These are phyloP conservation scores for human DNA, from an alignment of 2,113 vertebrate species.

Conservation along the genomic window DNA sequence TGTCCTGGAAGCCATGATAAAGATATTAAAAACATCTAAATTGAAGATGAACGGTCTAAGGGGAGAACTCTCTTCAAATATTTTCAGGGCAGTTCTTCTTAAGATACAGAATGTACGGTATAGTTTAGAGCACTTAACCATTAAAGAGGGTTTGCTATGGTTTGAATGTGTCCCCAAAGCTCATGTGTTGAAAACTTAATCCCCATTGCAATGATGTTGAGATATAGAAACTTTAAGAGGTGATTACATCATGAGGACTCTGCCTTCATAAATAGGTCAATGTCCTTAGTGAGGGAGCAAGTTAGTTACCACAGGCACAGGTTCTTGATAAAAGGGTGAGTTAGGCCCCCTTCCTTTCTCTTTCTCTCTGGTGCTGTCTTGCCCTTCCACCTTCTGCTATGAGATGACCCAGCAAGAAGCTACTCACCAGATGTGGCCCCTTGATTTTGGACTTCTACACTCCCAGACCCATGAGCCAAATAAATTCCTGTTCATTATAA, in stretches of 20 bases:
- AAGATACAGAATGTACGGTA: background rate
- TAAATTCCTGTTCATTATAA: background rate
- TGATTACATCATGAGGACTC: background rate
- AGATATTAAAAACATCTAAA: background rate
- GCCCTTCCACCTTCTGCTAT: background rate
- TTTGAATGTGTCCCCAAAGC: background rate
- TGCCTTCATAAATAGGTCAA: background rate
- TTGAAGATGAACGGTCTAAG: background rate
- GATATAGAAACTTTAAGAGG: background rate
- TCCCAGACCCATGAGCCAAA: background rate
- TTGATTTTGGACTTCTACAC: background rate
- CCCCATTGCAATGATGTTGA: background rate
- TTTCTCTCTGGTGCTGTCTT: background rate
- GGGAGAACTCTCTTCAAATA: background rate
- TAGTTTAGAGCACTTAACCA: background rate
- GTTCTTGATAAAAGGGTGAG: background rate
- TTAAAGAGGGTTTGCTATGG: background rate
- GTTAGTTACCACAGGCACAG: background rate
- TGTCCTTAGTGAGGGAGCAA: background rate
- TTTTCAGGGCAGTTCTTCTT: background rate
- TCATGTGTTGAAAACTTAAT: background rate
- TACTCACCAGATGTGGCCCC: no score
- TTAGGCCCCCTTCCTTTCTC: background rate
- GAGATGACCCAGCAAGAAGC: background rate
- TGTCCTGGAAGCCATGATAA: background rate